Percentiles rank a stretch among this genome's conserved stretches.
Conservation (phyloP, 2,113 vertebrate species). For the Malurus alboscapulatus region DNA sequence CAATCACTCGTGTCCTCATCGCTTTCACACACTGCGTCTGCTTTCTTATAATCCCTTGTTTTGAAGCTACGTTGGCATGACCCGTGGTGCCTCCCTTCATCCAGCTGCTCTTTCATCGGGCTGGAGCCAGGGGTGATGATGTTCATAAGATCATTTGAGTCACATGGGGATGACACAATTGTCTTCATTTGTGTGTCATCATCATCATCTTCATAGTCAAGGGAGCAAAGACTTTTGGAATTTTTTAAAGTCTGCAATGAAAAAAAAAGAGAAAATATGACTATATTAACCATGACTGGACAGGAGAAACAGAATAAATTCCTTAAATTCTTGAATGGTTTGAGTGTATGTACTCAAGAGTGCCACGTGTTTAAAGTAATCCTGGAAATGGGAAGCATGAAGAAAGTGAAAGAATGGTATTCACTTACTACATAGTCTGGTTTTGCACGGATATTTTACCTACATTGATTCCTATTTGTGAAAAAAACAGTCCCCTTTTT, state of each 20-base stretch:
- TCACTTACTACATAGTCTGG: not conserved
- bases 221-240: constrained; percentile 81
- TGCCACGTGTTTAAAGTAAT: not conserved
- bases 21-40: constrained; percentile 45
- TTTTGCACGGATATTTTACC: not conserved
- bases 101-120: constrained; percentile 58
- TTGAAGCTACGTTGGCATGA: constrained; percentile 15
- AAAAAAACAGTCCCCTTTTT: not conserved
- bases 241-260: constrained; percentile 77
- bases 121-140: constrained; percentile 65
- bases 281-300: not conserved
- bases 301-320: not conserved
- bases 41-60: constrained; percentile 57
- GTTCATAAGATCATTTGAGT: constrained; percentile 69
- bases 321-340: not conserved
- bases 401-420: not conserved
- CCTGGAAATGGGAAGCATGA: not conserved
- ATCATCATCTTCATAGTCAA: constrained; percentile 75
- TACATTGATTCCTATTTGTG: not conserved
- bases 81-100: constrained; percentile 37
- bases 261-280: not conserved
- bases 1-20: constrained; percentile 73
- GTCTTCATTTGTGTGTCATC: constrained; percentile 72
- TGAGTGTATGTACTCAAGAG: not conserved
- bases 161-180: constrained; percentile 74